phyloP scores from a whole-genome alignment of 2,888 invertebrate genomes.

The Lagria hirta region DNA sequence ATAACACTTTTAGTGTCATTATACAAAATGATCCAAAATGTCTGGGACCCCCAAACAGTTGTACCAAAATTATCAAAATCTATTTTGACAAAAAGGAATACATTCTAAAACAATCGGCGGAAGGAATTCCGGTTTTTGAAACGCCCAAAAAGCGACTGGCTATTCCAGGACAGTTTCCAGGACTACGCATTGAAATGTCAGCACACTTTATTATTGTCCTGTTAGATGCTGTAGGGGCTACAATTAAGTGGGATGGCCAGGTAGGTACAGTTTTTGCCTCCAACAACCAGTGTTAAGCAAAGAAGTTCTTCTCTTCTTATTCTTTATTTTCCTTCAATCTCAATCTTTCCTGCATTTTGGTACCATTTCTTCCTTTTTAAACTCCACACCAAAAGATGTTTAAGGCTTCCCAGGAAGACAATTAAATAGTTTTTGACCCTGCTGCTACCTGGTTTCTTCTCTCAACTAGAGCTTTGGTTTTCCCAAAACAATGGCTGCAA shows the following conservation, averaged over 20 bases:
- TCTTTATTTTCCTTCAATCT: too few species aligned
- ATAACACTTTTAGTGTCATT: constrained; percentile 71
- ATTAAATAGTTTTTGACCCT: too few species aligned
- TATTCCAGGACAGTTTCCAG: constrained; percentile 73
- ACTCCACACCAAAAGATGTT: too few species aligned
- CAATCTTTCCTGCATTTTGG: too few species aligned
- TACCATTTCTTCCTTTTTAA: too few species aligned
- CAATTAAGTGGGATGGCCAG: constrained; percentile 77
- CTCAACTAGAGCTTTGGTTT: too few species aligned
- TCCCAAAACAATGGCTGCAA: too few species aligned
- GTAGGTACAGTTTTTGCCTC: constrained; percentile 55
- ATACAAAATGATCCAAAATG: constrained; percentile 60
- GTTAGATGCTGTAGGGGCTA: constrained; percentile 67
- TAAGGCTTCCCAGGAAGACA: too few species aligned
- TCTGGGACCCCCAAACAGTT: constrained; percentile 54
- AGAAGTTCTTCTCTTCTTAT: background rate
- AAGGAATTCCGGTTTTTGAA: constrained; percentile 30
- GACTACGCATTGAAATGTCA: constrained; percentile 71
- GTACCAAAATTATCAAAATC: constrained; percentile 60
- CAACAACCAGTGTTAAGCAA: too few species aligned
- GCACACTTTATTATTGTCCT: constrained; percentile 69
- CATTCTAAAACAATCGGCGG: constrained; percentile 57
- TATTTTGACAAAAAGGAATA: constrained; percentile 74
- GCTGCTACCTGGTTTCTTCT: too few species aligned
- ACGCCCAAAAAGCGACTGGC: constrained; percentile 53